Base-by-base conservation (phyloP, 2,113 vertebrate genomes). In the Poecilia latipinna region DNA sequence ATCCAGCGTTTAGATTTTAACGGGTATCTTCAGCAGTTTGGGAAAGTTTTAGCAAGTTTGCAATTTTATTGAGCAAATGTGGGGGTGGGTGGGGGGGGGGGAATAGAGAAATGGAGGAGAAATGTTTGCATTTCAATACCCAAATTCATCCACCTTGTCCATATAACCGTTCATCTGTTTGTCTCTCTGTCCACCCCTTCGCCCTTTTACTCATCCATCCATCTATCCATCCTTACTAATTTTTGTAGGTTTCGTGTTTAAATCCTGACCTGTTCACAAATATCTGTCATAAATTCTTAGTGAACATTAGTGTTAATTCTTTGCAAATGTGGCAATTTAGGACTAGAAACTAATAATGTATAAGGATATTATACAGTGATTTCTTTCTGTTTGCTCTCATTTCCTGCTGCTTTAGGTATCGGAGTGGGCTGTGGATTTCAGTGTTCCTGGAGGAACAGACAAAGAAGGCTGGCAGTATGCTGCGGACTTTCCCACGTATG, bases 391-490 rank as follows among this genome's bases (percentile, higher is more conserved):
- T 12, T 31, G 5, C 37, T 65, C 63, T 39, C 44, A 10, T 19
- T 13, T 11, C 15, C 7, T 1, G 70, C 13, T 69, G 78, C 74
- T 66, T 35, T 83, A 99, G 98, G 96, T 96, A 6, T 96, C 97
- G 0, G 97, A 99, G 29, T 99, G 98, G 98, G 91, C 91, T 0
- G 90, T 98, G 31, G 97, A 99, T 90, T 96, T 95, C 81, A 93
- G 82, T 12, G 51, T 95, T 2, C 90, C 94, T 0, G 96, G 97
- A 0, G 97, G 98, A 67, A 95, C 97, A 0, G 98, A 99, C 83
- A 95, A 94, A 31, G 97, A 99, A 31, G 98, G 98, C 70, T 99
- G 98, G 98, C 98, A 99, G 94, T 99, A 98, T 0, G 97, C 98
- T 61, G 96, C 96, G 22, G 98, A 99, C 92, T 99, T 99, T 84